These are phyloP conservation scores for Agrochola circellaris DNA, from an alignment of 2,888 invertebrate genomes.

Conservation along the genomic window DNA sequence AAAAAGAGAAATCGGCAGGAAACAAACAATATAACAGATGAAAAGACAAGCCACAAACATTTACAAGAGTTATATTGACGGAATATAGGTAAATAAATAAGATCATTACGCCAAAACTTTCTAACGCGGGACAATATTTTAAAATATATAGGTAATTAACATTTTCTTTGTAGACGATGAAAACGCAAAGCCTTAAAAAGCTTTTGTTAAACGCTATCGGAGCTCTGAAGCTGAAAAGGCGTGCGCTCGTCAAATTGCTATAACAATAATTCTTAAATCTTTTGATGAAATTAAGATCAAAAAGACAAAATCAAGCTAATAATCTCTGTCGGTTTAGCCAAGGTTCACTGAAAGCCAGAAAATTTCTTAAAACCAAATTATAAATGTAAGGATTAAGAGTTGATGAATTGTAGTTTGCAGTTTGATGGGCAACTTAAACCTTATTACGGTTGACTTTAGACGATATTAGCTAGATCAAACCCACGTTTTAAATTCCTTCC, in stretches of 20 bases:
- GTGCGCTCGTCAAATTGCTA: slow-evolving; percentile 39
- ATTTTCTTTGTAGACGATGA: slow-evolving; percentile 23
- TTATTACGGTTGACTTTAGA: slow-evolving; percentile 2
- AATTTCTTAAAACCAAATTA: slow-evolving; percentile 29
- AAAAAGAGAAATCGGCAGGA: neutral
- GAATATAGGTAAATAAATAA: neutral
- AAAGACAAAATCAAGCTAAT: slow-evolving; percentile 15
- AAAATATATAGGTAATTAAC: slow-evolving; percentile 30
- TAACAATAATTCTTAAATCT: slow-evolving; percentile 41
- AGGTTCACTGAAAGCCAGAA: slow-evolving; percentile 18
- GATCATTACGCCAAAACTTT: neutral
- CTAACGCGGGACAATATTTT: neutral
- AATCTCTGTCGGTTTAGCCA: slow-evolving; percentile 19
- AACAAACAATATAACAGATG: neutral
- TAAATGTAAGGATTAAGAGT: slow-evolving; percentile 35
- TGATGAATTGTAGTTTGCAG: slow-evolving; percentile 35
- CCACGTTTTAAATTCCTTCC: slow-evolving; percentile 8
- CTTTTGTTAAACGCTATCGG: slow-evolving; percentile 47
- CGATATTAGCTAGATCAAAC: slow-evolving; percentile 3
- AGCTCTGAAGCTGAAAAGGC: slow-evolving; percentile 45
- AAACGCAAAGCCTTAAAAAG: slow-evolving; percentile 25
- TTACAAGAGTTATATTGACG: neutral
- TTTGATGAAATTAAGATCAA: slow-evolving; percentile 31
- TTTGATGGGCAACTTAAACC: slow-evolving; percentile 17
- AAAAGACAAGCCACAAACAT: neutral